Evolutionary conservation across 2,888 invertebrate genomes (phyloP).

Genomic region (Ametastegia equiseti): DNA sequence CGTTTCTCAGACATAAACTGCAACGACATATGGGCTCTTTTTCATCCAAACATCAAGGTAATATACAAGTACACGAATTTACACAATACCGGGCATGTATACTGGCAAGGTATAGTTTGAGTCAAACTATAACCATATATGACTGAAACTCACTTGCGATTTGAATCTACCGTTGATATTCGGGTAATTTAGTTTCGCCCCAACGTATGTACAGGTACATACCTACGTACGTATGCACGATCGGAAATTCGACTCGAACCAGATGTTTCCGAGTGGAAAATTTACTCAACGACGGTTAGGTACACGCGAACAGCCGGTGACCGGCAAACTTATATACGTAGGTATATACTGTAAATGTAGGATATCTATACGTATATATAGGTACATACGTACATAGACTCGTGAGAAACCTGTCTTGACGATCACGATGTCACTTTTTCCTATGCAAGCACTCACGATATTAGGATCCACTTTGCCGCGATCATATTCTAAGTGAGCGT

Average conservation of each 20-base stretch:
- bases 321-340: slow-evolving; percentile 10
- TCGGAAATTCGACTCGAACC: slow-evolving; percentile 19
- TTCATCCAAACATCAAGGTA: no score
- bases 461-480: slow-evolving; percentile 44
- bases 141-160: neutral
- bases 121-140: neutral
- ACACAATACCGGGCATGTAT: neutral
- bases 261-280: slow-evolving; percentile 37
- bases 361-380: neutral
- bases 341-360: neutral
- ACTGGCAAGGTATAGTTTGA: neutral
- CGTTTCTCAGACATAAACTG: no score
- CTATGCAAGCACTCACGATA: slow-evolving; percentile 41
- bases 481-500: slow-evolving; percentile 22
- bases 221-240: neutral
- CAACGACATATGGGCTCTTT: no score
- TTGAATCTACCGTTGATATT: slow-evolving; percentile 17
- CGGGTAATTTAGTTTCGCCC: neutral
- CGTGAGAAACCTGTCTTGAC: slow-evolving; percentile 16
- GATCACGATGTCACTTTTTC: slow-evolving; percentile 37
- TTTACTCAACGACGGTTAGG: slow-evolving; percentile 21
- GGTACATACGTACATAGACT: neutral
- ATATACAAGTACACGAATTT: neutral
- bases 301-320: slow-evolving; percentile 34
- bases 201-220: neutral